phyloP scores from a whole-genome alignment of 2,797 vertebrate genomes.

The Molossus molossus region DNA sequence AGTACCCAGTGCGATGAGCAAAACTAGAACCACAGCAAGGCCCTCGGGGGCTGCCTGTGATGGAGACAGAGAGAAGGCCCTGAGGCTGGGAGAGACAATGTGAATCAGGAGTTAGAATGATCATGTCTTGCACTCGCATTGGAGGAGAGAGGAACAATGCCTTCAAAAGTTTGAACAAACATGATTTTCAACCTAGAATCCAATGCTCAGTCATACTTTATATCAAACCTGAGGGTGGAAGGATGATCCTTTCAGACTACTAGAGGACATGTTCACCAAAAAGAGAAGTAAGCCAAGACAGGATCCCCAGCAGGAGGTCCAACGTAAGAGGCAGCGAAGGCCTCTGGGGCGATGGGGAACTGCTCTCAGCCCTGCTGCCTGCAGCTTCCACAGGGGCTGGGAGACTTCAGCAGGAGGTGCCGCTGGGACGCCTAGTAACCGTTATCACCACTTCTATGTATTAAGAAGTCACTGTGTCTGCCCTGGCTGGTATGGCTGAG shows the following conservation, averaged over 20 bases:
- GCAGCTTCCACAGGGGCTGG: background rate
- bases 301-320: background rate
- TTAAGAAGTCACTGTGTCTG: background rate
- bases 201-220: background rate
- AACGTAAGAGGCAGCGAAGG: background rate
- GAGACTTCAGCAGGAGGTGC: background rate
- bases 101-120: background rate
- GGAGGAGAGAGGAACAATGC: background rate
- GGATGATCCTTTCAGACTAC: background rate
- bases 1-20: background rate
- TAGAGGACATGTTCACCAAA: background rate
- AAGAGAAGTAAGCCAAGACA: background rate
- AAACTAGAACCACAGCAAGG: background rate
- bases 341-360: background rate
- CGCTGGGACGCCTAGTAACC: background rate
- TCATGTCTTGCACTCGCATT: background rate
- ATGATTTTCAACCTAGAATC: background rate
- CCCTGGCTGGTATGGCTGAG: background rate
- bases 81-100: background rate
- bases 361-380: fast-evolving
- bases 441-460: background rate
- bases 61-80: background rate
- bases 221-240: background rate
- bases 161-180: background rate
- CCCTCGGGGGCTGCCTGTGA: background rate